Base-by-base conservation (phyloP, 2,888 invertebrate genomes). In the Heliconius aoede region DNA sequence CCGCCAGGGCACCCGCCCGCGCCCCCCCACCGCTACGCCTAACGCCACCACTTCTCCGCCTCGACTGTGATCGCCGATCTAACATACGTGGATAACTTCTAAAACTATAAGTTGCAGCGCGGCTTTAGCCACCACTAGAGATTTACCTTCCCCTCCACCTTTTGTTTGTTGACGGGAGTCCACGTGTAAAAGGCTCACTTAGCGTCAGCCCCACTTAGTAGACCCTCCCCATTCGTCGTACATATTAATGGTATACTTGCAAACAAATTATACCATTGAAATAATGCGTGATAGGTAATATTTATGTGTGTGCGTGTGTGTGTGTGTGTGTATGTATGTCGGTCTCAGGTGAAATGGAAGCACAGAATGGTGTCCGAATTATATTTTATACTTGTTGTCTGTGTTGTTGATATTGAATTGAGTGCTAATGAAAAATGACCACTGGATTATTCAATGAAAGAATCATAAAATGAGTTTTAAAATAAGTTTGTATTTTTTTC, bases 1-100 rank as follows among this genome's bases (percentile, higher is more conserved):
- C 7, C 97, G 97, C 84, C 96, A 97, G 26, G 95, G 96, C 18
- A 95, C 97, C 4, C 95, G 97, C 79, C 89, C 95, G 15, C 92
- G 95, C 55, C 51, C 84, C 80, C 77, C 84, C 79, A 80, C 84
- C 75, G 81, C 88, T 18, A 18, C 76, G 73, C 78, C 71, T 76
- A 75, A 51, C 76, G 28, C 67, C 72, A 58, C 24, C 24, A 3
- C n/a, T 9, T 24, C 55, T 11, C 4, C 5, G 0, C 24, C 4
- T 21, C 55, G 7, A 55, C 55, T 36, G n/a, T n/a, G n/a, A n/a
- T n/a, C n/a, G n/a, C n/a, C n/a, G n/a, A n/a, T n/a, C n/a, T n/a
- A n/a, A n/a, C n/a, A n/a, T 36, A 36, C 11, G 36, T 9, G 3
- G 36, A 36, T 36, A 36, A 36, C 36, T 36, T 36, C 11, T 9